Evolutionary conservation across 2,888 invertebrate species (phyloP).

Genomic region (Yponomeuta malinellus): DNA sequence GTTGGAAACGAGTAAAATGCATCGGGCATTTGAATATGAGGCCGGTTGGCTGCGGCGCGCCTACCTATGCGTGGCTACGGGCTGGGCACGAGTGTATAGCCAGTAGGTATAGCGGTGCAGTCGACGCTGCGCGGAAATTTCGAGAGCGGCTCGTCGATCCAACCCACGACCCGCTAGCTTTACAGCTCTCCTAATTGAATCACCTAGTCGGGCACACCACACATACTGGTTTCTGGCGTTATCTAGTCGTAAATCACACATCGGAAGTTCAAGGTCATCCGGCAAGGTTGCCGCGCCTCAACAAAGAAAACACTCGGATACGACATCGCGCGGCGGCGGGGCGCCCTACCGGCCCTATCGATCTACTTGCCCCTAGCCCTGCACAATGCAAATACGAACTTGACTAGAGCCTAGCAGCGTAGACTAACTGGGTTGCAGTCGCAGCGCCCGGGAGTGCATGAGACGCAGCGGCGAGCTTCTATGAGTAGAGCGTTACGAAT

Average conservation of each 20-base stretch:
- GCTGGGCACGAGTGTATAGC: neutral
- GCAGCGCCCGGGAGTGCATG: too few species aligned
- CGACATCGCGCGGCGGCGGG: neutral
- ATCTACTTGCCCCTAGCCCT: neutral
- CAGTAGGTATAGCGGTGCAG: neutral
- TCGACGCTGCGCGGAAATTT: neutral
- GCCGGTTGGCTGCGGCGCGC: neutral
- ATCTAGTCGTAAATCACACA: neutral
- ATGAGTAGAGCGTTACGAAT: too few species aligned
- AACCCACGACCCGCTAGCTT: neutral
- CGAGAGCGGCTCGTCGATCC: neutral
- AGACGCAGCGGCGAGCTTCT: too few species aligned
- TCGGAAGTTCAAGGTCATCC: constrained; percentile 49
- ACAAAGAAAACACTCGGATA: constrained; percentile 25
- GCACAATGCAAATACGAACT: neutral
- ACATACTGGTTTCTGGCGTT: neutral
- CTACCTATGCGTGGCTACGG: constrained; percentile 1
- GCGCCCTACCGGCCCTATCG: neutral
- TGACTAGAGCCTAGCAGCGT: neutral
- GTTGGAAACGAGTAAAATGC: neutral
- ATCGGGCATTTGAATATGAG: neutral
- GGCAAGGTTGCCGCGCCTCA: constrained; percentile 44
- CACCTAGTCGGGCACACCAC: neutral
- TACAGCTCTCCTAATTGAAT: neutral
- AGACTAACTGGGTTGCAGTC: neutral